These are phyloP conservation scores for Oophaga pumilio DNA, from an alignment of 2,113 vertebrate genomes.

Conservation along the genomic window DNA sequence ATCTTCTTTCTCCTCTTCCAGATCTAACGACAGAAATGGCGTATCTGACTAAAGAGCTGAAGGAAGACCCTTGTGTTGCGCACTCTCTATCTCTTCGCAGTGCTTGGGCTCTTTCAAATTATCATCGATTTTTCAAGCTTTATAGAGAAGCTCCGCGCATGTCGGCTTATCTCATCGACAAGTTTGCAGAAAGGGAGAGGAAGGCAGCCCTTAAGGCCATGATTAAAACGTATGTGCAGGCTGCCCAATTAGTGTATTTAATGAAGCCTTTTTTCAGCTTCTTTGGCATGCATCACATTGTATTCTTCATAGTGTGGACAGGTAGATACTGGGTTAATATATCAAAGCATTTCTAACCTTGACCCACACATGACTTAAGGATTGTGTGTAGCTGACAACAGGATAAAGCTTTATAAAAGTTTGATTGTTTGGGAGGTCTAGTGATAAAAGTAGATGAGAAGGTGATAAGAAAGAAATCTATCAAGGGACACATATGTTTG, in stretches of 20 bases:
- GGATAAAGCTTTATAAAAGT: background rate
- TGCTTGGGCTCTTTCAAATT: conserved; percentile 89
- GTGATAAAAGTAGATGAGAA: background rate
- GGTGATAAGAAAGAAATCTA: no score
- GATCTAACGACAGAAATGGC: conserved; percentile 90
- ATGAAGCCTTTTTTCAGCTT: background rate
- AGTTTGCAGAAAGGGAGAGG: conserved; percentile 90
- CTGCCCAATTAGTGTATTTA: background rate
- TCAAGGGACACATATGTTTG: no score
- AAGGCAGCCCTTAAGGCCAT: conserved; percentile 85
- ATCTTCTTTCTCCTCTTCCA: conserved; percentile 55
- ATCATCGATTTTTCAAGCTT: conserved; percentile 86
- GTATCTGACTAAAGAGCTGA: conserved; percentile 81
- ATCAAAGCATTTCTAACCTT: background rate
- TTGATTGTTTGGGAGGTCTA: background rate
- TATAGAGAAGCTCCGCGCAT: conserved; percentile 84
- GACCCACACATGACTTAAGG: background rate
- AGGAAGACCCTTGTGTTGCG: conserved; percentile 80
- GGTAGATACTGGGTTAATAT: no score
- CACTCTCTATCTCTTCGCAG: conserved; percentile 83
- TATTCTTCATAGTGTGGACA: background rate
- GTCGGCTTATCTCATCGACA: conserved; percentile 91
- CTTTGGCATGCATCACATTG: background rate
- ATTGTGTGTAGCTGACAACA: no score
- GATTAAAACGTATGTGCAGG: conserved; percentile 86